A percentile compares a stretch with the other conserved stretches of the same genome.
These are phyloP conservation scores for Nipponia nippon DNA, from an alignment of 2,113 vertebrate genomes.

Conservation along the genomic window DNA sequence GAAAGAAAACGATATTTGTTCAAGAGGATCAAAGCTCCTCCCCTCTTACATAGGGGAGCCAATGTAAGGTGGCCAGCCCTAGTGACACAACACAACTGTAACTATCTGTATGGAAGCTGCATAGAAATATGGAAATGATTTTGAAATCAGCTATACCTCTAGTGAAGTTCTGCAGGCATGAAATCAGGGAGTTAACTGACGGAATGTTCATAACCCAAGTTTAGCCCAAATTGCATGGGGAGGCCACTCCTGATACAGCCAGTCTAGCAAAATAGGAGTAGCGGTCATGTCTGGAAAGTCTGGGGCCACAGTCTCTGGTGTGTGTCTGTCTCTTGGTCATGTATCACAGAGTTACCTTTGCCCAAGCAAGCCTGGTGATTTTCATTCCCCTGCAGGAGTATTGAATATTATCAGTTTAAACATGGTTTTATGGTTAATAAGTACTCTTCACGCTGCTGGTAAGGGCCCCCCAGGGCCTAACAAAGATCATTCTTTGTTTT, in stretches of 20 bases:
- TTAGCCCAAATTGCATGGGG: neutral
- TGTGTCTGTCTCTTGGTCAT: neutral
- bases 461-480: neutral
- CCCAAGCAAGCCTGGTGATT: neutral
- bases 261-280: neutral
- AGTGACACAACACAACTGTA: neutral
- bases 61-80: neutral
- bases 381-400: neutral
- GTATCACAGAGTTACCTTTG: neutral
- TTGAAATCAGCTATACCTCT: neutral
- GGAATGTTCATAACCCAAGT: neutral
- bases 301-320: neutral
- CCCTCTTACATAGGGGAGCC: neutral
- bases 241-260: neutral
- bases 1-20: neutral
- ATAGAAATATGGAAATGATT: neutral
- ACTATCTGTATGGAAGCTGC: neutral
- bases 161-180: neutral
- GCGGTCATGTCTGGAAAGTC: neutral
- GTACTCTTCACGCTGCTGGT: neutral
- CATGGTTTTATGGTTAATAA: neutral
- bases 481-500: conserved; percentile 35
- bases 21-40: neutral
- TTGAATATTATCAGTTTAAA: conserved; percentile 19
- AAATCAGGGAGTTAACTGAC: neutral